Conservation (phyloP, 2,888 invertebrate species). For the Parapristionchus giblindavisi region DNA sequence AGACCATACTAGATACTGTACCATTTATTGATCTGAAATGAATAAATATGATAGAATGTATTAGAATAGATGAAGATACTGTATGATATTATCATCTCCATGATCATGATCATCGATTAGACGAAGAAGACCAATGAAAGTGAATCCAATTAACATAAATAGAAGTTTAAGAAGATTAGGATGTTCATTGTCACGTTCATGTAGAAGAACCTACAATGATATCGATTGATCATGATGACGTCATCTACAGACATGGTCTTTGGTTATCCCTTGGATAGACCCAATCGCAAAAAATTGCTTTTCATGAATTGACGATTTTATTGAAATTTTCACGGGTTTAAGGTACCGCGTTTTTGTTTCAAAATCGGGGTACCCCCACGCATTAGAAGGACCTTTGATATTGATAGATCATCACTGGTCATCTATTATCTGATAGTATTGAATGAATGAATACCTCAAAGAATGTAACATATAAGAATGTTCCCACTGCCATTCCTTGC, state of each 20-base stretch:
- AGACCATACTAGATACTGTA: too few relatives aligned
- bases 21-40: too few relatives aligned
- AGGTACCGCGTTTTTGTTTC: too few relatives aligned
- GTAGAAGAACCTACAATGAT: conserved; percentile 76
- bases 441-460: conserved; percentile 81
- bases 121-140: conserved; percentile 62
- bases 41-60: too few relatives aligned
- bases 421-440: not conserved
- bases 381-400: too few relatives aligned
- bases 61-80: too few relatives aligned
- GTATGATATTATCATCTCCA: too few relatives aligned
- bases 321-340: too few relatives aligned
- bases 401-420: not conserved
- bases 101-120: conserved; percentile 47
- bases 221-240: not conserved
- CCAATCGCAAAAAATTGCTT: too few relatives aligned
- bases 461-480: conserved; percentile 91
- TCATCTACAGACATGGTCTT: not conserved
- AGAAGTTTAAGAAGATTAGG: conserved; percentile 66
- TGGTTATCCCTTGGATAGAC: not conserved
- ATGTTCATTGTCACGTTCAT: conserved; percentile 70
- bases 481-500: conserved; percentile 90
- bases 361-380: too few relatives aligned
- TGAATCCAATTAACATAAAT: conserved; percentile 65
- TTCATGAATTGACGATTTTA: not conserved